Conservation (phyloP, 2,113 vertebrate species). For the Phylloscopus trochiloides region DNA sequence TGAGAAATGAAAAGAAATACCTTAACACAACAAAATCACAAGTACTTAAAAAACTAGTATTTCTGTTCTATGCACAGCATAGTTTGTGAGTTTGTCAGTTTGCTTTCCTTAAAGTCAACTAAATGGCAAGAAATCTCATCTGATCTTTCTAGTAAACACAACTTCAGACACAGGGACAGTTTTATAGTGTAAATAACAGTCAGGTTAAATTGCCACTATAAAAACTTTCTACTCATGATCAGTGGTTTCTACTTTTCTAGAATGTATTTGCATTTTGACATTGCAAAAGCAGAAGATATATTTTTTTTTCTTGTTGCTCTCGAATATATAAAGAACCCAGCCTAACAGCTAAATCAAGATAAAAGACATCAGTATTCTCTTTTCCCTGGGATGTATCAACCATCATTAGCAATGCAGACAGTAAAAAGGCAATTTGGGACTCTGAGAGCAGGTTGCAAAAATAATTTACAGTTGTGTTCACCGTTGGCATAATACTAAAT, state of each 20-base stretch:
- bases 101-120: not conserved
- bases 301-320: not conserved
- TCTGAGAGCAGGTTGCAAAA: constrained; percentile 63
- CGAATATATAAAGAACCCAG: not conserved
- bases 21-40: not conserved
- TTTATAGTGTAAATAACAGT: constrained; percentile 41
- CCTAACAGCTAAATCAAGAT: constrained; percentile 61
- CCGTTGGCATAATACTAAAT: constrained; percentile 56
- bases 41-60: not conserved
- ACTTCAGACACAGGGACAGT: not conserved
- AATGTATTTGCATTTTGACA: not conserved
- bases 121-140: not conserved
- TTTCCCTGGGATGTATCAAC: constrained; percentile 44
- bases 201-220: constrained; percentile 43
- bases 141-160: constrained; percentile 16
- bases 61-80: not conserved
- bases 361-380: constrained; percentile 37
- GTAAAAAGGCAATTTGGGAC: constrained; percentile 69
- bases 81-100: constrained; percentile 18
- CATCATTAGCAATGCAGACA: constrained; percentile 64
- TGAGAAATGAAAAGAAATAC: not conserved
- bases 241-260: constrained; percentile 10
- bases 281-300: not conserved
- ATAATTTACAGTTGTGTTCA: constrained; percentile 69
- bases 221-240: not conserved